Percentiles rank a stretch among this genome's conserved stretches.
Conservation (phyloP, 2,113 vertebrate species). For the Sakesphorus luctuosus region DNA sequence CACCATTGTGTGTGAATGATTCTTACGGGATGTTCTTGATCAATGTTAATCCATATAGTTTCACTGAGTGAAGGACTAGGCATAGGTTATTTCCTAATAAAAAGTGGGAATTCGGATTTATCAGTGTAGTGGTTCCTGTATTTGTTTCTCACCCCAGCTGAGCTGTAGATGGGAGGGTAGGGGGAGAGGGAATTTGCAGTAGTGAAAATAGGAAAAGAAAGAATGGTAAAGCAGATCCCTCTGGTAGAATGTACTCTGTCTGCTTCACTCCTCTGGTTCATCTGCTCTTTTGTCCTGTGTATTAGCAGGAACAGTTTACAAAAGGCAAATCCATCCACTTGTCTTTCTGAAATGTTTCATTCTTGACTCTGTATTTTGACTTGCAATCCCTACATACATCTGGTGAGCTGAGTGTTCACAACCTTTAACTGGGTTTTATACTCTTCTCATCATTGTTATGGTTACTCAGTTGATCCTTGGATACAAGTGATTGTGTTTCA, state of each 20-base stretch:
- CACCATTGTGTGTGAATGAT: neutral
- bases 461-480: neutral
- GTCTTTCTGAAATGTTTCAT: neutral
- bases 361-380: neutral
- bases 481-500: neutral
- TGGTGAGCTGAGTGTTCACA: neutral
- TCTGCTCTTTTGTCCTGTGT: slow-evolving; percentile 3
- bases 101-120: neutral
- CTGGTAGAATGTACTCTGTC: neutral
- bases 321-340: neutral
- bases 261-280: neutral
- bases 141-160: neutral
- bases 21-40: neutral
- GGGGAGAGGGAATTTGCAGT: neutral
- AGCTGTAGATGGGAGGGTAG: neutral
- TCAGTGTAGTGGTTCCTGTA: neutral
- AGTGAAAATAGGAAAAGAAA: neutral
- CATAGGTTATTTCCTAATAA: neutral
- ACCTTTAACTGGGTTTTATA: neutral
- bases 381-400: neutral
- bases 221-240: neutral
- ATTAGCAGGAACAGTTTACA: neutral
- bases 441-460: neutral
- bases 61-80: neutral
- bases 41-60: neutral